Evolutionary conservation across 1,140 invertebrate genomes (phyloP).

Genomic region (Danaus melanippus): DNA sequence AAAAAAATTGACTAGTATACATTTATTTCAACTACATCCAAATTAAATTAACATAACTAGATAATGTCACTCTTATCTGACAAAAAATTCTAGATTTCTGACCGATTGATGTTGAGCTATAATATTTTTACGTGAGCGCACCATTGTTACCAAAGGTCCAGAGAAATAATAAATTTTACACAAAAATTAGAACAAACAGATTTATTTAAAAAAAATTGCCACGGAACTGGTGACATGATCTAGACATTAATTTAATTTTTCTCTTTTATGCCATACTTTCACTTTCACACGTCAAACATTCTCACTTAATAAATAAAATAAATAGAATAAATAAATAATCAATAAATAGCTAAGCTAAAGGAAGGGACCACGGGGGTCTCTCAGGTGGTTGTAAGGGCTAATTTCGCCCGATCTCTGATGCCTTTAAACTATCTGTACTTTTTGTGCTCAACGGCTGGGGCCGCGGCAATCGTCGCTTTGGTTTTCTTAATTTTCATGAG

Average conservation of each 20-base stretch:
- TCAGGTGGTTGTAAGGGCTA: slow-evolving; percentile 57
- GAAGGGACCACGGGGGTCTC: slow-evolving; percentile 55
- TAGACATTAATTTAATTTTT: slow-evolving; percentile 71
- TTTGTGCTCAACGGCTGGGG: slow-evolving; percentile 61
- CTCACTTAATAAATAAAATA: slow-evolving; percentile 72
- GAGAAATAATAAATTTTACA: slow-evolving; percentile 52
- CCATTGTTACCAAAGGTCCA: slow-evolving; percentile 48
- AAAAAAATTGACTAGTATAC: slow-evolving; percentile 59
- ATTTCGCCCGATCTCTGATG: slow-evolving; percentile 35
- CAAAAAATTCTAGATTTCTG: slow-evolving; percentile 58
- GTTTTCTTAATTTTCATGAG: slow-evolving; percentile 68
- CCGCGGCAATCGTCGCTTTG: slow-evolving; percentile 59
- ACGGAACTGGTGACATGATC: slow-evolving; percentile 70
- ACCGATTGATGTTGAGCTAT: slow-evolving; percentile 43
- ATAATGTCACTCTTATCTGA: slow-evolving; percentile 69
- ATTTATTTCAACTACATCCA: slow-evolving; percentile 48
- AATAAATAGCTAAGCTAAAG: slow-evolving; percentile 71
- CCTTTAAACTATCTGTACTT: slow-evolving; percentile 68
- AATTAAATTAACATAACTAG: slow-evolving; percentile 72
- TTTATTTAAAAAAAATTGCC: slow-evolving; percentile 71
- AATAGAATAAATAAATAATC: slow-evolving; percentile 71
- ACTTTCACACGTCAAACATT: slow-evolving; percentile 65
- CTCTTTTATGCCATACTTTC: slow-evolving; percentile 59
- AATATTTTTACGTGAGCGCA: slow-evolving; percentile 36
- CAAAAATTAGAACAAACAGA: slow-evolving; percentile 66